Evolutionary conservation across 2,113 vertebrate genomes (phyloP).

Genomic region (Sciurus niger): DNA sequence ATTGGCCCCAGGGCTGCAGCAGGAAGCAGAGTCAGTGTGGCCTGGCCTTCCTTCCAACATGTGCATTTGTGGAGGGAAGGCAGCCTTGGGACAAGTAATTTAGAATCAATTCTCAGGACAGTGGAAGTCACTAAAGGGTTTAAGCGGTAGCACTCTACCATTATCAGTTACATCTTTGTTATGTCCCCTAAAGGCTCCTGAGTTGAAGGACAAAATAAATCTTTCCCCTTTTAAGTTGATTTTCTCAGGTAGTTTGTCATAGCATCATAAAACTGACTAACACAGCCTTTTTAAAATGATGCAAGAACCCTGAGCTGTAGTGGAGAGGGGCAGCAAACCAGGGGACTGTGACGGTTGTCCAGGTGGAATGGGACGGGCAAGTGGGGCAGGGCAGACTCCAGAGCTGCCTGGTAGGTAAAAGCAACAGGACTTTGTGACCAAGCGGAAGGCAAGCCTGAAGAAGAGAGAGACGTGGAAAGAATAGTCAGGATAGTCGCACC

Average conservation of each 20-base stretch:
- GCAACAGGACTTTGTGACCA: not conserved
- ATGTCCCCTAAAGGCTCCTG: not conserved
- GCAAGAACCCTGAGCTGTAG: not conserved
- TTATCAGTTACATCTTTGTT: not conserved
- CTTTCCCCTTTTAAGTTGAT: not conserved
- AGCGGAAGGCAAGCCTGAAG: not conserved
- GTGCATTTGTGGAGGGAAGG: not conserved
- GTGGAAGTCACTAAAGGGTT: not conserved
- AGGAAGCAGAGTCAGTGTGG: accelerated
- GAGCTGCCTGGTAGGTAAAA: not conserved
- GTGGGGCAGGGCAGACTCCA: not conserved
- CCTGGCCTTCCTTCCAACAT: too few species aligned
- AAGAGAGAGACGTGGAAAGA: not conserved
- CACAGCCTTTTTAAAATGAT: not conserved
- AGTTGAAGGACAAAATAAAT: too few species aligned
- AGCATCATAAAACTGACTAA: not conserved
- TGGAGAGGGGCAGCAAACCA: too few species aligned
- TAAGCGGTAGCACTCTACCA: not conserved
- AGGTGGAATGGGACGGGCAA: not conserved
- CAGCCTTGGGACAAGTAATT: accelerated
- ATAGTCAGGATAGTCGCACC: too few species aligned
- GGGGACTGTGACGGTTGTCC: not conserved
- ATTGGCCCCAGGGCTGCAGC: not conserved
- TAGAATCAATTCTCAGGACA: not conserved
- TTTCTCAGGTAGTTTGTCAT: not conserved